Conservation (phyloP, 2,888 invertebrate genomes). For the Oegoconia quadripuncta region DNA sequence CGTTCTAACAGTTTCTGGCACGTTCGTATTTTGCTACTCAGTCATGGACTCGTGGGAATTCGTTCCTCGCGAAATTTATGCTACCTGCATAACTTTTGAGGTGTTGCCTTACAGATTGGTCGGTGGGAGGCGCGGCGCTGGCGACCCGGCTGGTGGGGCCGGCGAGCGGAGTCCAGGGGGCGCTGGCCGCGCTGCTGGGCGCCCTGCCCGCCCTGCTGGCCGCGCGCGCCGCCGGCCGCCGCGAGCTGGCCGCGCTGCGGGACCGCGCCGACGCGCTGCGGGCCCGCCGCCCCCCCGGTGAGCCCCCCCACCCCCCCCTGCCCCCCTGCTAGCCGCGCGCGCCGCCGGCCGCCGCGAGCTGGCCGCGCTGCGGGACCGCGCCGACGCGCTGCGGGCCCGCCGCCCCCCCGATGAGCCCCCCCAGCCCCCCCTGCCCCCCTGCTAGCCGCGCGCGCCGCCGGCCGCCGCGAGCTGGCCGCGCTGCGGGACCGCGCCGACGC, state of each 20-base stretch:
- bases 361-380: background rate
- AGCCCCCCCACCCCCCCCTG: constrained; percentile 21
- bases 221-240: constrained; percentile 27
- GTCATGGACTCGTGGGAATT: too few relatives aligned
- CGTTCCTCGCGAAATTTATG: too few relatives aligned
- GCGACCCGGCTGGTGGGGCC: constrained; percentile 38
- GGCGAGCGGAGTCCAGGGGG: constrained; percentile 39
- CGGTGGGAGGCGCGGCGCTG: constrained; percentile 31
- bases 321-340: constrained; percentile 35
- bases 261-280: constrained; percentile 37
- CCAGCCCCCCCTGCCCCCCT: background rate
- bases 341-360: constrained; percentile 21
- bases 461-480: background rate
- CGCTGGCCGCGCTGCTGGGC: constrained; percentile 39
- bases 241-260: constrained; percentile 30
- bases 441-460: too few relatives aligned
- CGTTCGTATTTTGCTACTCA: too few relatives aligned
- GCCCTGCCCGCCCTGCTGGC: constrained; percentile 32
- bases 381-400: background rate
- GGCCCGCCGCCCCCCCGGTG: constrained; percentile 11
- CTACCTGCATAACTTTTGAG: too few relatives aligned
- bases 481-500: background rate
- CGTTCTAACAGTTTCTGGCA: too few relatives aligned
- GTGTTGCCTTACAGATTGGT: constrained; percentile 24
- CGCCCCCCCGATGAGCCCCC: background rate